phyloP scores from a whole-genome alignment of 2,113 vertebrate genomes.

The Picathartes gymnocephalus region DNA sequence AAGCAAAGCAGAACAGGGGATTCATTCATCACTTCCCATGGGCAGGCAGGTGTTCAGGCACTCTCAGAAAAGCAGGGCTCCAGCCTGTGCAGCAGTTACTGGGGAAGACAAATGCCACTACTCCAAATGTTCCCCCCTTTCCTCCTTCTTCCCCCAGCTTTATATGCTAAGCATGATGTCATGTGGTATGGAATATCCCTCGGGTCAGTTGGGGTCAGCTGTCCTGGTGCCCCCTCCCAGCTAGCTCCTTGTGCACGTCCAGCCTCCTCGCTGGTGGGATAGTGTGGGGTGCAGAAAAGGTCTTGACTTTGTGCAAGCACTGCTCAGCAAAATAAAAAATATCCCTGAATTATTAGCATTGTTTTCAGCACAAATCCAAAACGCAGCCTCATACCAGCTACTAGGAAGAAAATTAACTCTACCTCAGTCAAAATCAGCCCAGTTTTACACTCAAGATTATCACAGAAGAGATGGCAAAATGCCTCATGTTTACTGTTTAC shows the following conservation, averaged over 20 bases:
- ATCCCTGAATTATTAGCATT: not conserved
- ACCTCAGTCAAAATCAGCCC: not conserved
- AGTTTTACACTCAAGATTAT: not conserved
- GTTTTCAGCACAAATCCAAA: not conserved
- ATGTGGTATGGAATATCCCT: not conserved
- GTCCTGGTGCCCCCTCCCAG: not conserved
- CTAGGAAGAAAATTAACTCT: not conserved
- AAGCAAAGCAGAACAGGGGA: not conserved
- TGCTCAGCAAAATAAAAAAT: not conserved
- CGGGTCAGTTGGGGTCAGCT: not conserved
- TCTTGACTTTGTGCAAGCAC: not conserved
- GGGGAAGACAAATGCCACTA: not conserved
- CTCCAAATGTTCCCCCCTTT: not conserved
- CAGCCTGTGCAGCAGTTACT: fast-evolving
- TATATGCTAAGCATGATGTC: not conserved
- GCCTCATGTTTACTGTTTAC: not conserved
- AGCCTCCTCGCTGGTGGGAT: not conserved
- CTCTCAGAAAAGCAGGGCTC: not conserved
- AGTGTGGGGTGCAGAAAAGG: not conserved
- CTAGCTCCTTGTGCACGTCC: not conserved
- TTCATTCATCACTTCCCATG: not conserved
- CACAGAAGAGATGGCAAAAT: not conserved
- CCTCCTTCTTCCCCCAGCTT: not conserved
- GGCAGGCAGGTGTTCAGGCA: not conserved
- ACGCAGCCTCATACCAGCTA: not conserved